A percentile compares a stretch with the other conserved stretches of the same genome.
phyloP scores from a whole-genome alignment of 2,888 invertebrate genomes.

The Mystacides longicornis region DNA sequence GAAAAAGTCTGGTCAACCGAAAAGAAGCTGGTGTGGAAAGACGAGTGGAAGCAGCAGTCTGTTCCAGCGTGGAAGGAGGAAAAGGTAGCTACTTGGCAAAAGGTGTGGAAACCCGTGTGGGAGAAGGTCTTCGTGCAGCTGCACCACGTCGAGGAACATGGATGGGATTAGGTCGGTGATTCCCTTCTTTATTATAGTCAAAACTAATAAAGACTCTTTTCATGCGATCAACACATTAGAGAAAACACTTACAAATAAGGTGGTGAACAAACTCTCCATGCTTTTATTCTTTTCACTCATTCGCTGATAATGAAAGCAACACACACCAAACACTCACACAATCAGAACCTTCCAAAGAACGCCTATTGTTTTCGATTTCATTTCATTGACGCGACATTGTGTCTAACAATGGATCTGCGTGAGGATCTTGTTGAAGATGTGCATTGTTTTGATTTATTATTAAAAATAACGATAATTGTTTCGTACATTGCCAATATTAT shows the following conservation, averaged over 20 bases:
- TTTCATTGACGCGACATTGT: constrained; percentile 1
- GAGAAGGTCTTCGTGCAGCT: constrained; percentile 78
- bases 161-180: constrained; percentile 37
- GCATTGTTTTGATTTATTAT: constrained; percentile 1
- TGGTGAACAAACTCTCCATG: background rate
- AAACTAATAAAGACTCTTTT: no score
- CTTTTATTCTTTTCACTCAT: background rate
- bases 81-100: constrained; percentile 73
- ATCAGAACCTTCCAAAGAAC: no score
- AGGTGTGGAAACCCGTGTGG: constrained; percentile 78
- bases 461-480: background rate
- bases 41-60: constrained; percentile 58
- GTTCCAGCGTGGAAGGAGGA: constrained; percentile 64
- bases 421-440: background rate
- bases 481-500: background rate
- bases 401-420: background rate
- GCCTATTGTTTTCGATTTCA: constrained; percentile 3
- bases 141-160: constrained; percentile 54
- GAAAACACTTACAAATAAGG: no score
- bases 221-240: no score
- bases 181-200: background rate
- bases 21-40: constrained; percentile 54
- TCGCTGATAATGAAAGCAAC: no score
- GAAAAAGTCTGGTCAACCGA: constrained; percentile 64
- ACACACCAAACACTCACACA: no score